phyloP scores from a whole-genome alignment of 2,113 vertebrate species.

The Cheilinus undulatus region DNA sequence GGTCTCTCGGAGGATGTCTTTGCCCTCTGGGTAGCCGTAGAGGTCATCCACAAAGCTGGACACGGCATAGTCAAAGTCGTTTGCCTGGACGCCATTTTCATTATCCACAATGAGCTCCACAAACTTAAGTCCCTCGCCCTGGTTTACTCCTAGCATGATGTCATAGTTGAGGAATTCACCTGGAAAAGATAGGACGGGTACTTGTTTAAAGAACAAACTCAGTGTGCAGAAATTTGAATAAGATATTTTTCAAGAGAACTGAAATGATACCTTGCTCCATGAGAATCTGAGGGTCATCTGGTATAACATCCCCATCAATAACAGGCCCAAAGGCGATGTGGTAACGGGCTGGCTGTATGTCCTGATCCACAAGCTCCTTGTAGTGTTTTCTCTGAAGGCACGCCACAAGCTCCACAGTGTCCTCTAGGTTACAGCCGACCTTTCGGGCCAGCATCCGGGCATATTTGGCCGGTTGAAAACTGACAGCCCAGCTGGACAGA shows the following conservation, averaged over 20 bases:
- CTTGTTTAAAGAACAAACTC: background rate
- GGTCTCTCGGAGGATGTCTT: slow-evolving; percentile 97
- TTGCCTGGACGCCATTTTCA: slow-evolving; percentile 97
- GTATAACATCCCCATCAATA: slow-evolving; percentile 98
- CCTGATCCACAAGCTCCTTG: slow-evolving; percentile 98
- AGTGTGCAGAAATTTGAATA: background rate
- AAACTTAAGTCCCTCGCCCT: slow-evolving; percentile 97
- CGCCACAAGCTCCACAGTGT: slow-evolving; percentile 94
- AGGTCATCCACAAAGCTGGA: slow-evolving; percentile 99
- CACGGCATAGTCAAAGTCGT: slow-evolving; percentile 98
- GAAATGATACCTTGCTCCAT: slow-evolving; percentile 91
- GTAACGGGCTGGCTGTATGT: slow-evolving; percentile 97
- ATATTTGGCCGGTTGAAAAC: slow-evolving; percentile 97
- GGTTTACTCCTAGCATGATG: slow-evolving; percentile 98
- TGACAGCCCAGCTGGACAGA: slow-evolving; percentile 98
- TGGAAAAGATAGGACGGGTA: slow-evolving; percentile 32
- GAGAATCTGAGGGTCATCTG: slow-evolving; percentile 97
- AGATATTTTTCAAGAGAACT: background rate
- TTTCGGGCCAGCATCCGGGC: slow-evolving; percentile 96
- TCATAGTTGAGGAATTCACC: slow-evolving; percentile 99
- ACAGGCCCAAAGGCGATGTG: slow-evolving; percentile 99
- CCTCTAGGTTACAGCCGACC: slow-evolving; percentile 96
- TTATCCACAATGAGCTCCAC: slow-evolving; percentile 98
- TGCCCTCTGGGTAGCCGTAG: slow-evolving; percentile 98
- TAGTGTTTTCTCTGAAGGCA: slow-evolving; percentile 98